phyloP scores from a whole-genome alignment of 2,113 vertebrate genomes.

The Nothobranchius furzeri region DNA sequence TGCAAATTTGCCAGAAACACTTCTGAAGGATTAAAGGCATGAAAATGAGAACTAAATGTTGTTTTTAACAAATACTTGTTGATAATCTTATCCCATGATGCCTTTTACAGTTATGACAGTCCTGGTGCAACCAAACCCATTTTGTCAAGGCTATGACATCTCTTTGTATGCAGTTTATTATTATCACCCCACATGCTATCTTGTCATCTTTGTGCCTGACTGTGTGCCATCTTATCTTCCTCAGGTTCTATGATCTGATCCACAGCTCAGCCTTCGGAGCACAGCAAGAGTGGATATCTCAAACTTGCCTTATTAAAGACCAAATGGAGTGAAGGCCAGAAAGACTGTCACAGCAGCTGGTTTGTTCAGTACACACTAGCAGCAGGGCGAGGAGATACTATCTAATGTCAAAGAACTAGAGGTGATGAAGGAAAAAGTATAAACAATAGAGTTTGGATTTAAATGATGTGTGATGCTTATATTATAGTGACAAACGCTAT shows the following conservation, averaged over 20 bases:
- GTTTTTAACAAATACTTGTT: conserved; percentile 18
- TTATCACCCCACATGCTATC: conserved; percentile 33
- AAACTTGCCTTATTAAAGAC: conserved; percentile 57
- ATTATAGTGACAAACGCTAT: neutral
- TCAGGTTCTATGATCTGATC: conserved; percentile 33
- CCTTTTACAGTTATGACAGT: conserved; percentile 13
- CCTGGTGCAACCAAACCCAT: conserved; percentile 4
- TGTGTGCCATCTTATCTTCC: conserved; percentile 43
- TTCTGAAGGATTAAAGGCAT: neutral
- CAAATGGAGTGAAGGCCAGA: conserved; percentile 33
- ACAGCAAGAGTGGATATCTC: conserved; percentile 47
- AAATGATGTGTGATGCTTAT: neutral
- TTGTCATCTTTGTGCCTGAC: conserved; percentile 43
- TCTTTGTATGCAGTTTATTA: conserved; percentile 49
- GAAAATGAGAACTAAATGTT: conserved; percentile 1
- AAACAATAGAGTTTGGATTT: neutral
- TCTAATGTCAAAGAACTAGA: neutral
- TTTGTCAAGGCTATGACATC: conserved; percentile 41
- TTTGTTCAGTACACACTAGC: conserved; percentile 38
- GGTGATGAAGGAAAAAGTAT: neutral
- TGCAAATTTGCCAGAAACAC: neutral
- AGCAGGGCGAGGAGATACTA: conserved; percentile 4
- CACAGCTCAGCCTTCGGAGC: conserved; percentile 18
- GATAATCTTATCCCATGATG: conserved; percentile 22
- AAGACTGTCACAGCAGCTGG: conserved; percentile 31